phyloP scores from a whole-genome alignment of 2,113 vertebrate genomes.

The Orientallactaga bullata region DNA sequence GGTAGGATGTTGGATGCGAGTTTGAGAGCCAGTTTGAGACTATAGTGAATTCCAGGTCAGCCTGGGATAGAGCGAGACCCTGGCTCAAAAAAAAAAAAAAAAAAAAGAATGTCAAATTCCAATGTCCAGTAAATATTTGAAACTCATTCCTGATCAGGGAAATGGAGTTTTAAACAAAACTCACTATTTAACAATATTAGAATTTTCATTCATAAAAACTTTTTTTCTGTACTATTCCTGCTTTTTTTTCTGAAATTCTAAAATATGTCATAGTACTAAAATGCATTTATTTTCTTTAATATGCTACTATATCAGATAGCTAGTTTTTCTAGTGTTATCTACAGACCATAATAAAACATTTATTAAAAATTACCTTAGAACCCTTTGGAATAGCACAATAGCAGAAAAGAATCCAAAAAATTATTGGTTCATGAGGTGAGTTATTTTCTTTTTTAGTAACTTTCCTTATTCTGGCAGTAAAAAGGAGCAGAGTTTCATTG shows the following conservation, averaged over 20 bases:
- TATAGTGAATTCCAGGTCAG: too few species aligned
- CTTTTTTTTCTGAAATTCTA: constrained; percentile 35
- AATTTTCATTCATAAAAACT: constrained; percentile 9
- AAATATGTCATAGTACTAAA: constrained; percentile 32
- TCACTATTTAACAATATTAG: neutral
- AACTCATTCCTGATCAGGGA: neutral
- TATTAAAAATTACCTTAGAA: neutral
- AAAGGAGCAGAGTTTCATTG: constrained; percentile 37
- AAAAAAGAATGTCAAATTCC: neutral
- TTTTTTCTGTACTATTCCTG: constrained; percentile 12
- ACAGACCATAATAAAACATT: constrained; percentile 20
- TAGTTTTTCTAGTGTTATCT: constrained; percentile 29
- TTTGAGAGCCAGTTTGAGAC: too few species aligned
- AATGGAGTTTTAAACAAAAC: constrained; percentile 11
- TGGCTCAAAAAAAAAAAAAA: too few species aligned
- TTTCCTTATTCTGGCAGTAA: constrained; percentile 45
- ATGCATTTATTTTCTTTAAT: neutral
- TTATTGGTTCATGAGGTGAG: neutral
- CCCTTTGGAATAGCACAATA: neutral
- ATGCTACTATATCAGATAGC: constrained; percentile 12
- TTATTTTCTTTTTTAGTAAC: neutral
- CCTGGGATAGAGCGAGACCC: too few species aligned
- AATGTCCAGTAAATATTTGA: neutral
- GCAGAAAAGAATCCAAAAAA: neutral
- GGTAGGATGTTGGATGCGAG: too few species aligned